Percentiles rank a stretch among this genome's conserved stretches.
Conservation (phyloP, 2,113 vertebrate species). For the Apteryx owenii region DNA sequence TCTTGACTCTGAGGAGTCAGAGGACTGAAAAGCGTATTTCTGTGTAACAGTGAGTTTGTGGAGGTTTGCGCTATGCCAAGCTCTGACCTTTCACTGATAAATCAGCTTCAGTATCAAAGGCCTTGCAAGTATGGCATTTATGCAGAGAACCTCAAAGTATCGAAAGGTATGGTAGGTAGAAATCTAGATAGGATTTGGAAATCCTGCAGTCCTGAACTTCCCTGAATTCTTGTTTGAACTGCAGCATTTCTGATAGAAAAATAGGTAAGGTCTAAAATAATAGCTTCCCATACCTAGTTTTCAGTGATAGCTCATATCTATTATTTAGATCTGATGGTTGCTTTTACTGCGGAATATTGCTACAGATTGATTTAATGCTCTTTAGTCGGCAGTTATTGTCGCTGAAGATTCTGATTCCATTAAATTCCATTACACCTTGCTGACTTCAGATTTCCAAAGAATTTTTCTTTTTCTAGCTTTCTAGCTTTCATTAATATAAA, state of each 20-base stretch:
- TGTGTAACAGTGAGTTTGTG: background rate
- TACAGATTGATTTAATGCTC: background rate
- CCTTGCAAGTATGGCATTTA: background rate
- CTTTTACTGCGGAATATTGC: background rate
- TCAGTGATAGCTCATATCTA: background rate
- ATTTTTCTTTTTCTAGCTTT: background rate
- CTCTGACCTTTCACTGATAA: background rate
- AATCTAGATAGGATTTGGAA: background rate
- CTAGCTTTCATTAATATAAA: background rate
- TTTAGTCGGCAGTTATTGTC: background rate
- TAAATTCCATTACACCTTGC: background rate
- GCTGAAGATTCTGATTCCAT: background rate
- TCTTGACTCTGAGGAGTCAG: background rate
- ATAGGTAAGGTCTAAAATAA: background rate
- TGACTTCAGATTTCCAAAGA: background rate
- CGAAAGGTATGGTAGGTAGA: background rate
- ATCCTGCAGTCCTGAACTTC: background rate
- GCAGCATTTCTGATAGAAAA: background rate
- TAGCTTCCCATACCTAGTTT: background rate
- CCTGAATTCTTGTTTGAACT: background rate
- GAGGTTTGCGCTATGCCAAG: background rate
- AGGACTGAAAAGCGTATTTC: background rate
- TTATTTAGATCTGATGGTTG: background rate
- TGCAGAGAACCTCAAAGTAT: fast-evolving
- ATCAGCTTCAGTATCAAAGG: background rate